Base-by-base conservation (phyloP, 2,113 vertebrate species). In the Hippopotamus amphibius region DNA sequence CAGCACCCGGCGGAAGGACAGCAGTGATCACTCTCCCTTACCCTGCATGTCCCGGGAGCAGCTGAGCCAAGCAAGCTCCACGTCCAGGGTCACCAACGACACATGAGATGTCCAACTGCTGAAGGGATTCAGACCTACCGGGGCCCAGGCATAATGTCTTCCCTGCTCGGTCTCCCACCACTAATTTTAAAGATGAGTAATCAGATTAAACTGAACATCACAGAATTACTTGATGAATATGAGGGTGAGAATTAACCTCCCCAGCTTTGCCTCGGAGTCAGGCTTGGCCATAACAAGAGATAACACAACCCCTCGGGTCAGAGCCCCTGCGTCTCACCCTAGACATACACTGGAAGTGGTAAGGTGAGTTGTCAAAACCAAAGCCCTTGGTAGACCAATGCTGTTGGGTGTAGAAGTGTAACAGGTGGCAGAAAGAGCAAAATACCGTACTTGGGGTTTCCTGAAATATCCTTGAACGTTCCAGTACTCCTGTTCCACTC, bases 121-220 rank as follows among this genome's bases (percentile, higher is more conserved):
- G 28, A 57, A 74, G 71, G 43, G 37, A 84, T 63, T 76, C 63
- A 59, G 28, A 66, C 46, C 50, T 12, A 14, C 0, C 14, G 15
- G 61, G 72, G 1, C 26, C 53, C 37, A 48, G 30, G 15, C 13
- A 90, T 14, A 59, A 48, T 3, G 21, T 61, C 43, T 37, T 74
- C 61, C 61, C 71, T 74, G 71, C 71, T 72, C 9, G 2, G 50
- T 59, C 48, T 93, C 28, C 59, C 61, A 66, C 33, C 1, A 3
- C 74, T 77, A 13, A 61, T 90, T 87, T 92, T 90, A 76, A 87
- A 92, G 50, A 87, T 22, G 53, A 68, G 24, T 83, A 71, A 65
- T 65, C 53, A 26, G 26, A 28, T 88, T 93, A 90, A 33, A 92
- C 26, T 28, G 37, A 76, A 76, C 12, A 74, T 33, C n/a, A 88